A percentile compares a stretch with the other conserved stretches of the same genome.
Evolutionary conservation across 64 coral and sea anemone genomes (phyloP).

Genomic region (Anthopleura sola): DNA sequence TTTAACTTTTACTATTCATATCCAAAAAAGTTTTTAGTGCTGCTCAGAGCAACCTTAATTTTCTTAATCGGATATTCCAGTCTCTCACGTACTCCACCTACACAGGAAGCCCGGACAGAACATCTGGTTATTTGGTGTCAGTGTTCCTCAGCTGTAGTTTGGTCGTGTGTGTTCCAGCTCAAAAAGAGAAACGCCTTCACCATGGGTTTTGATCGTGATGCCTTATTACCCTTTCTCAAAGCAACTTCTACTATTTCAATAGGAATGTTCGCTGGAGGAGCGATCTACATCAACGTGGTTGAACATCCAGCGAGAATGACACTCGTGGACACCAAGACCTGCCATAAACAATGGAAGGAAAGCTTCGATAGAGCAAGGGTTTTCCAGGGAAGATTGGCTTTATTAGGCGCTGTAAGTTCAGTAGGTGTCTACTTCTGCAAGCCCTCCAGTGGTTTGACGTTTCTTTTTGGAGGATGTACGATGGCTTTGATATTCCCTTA

Average conservation of each 20-base stretch:
- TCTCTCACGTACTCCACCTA: not conserved
- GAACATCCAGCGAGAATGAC: conserved; percentile 85
- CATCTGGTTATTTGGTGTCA: no score
- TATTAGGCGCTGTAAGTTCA: conserved; percentile 27
- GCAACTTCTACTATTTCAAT: conserved; percentile 51
- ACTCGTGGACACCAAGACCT: conserved; percentile 48
- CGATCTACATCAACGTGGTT: conserved; percentile 69
- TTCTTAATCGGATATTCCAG: not conserved
- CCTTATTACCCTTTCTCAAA: conserved; percentile 54
- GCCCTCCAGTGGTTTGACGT: conserved; percentile 56
- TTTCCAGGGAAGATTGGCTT: conserved; percentile 47
- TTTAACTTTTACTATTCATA: no score
- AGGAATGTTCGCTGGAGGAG: conserved; percentile 67
- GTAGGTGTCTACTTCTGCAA: conserved; percentile 69
- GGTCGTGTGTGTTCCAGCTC: not conserved
- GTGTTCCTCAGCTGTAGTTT: no score
- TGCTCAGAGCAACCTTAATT: no score
- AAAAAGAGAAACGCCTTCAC: not conserved
- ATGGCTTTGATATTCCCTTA: conserved; percentile 65
- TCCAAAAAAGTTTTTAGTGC: no score
- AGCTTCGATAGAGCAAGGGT: conserved; percentile 78
- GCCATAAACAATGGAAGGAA: conserved; percentile 81
- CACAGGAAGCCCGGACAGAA: not conserved
- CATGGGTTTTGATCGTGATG: conserved; percentile 51
- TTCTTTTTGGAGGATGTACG: conserved; percentile 60